Base-by-base conservation (phyloP, 2,113 vertebrate species). In the Plecturocebus donacophilus region DNA sequence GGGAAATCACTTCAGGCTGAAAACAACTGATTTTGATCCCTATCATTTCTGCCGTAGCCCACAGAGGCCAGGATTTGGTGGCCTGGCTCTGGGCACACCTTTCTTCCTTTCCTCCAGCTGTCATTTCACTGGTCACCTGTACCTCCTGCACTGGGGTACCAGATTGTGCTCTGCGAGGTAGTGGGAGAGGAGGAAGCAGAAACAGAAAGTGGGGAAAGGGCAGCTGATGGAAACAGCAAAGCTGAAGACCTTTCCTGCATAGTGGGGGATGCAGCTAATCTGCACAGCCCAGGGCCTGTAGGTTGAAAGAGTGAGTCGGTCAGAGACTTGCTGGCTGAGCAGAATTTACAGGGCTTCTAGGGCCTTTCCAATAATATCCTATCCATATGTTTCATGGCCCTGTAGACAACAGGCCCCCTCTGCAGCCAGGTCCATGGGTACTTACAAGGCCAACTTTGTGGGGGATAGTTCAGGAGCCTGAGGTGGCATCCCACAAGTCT, bases 201-300 rank as follows among this genome's bases (percentile, higher is more conserved):
- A 76, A 40, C 38, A 64, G 30, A 77, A 70, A 47, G 1, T 10
- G 20, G 2, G 40, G 10, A 21, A 3, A 35, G 42, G 7, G 2
- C 2, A 0, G 45, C 6, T 2, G 7, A 1, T 10, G 40, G 30
- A 80, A 38, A 49, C 0, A 35, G 47, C 38, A 68, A 80, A 40
- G 77, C 27, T 49, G 47, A 47, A 75, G 30, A 19, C 11, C 32
- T 80, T 7, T 40, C 3, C 42, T 12, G 12, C 52, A 13, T 2
- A 27, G 32, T 20, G 14, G 30, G 16, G 47, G 9, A 30, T 30
- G 21, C 17, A 23, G 45, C 11, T 25, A 5, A 17, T 14, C 32
- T 25, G 14, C 4, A 11, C 3, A 52, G 68, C 47, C 45, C 17
- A 8, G 27, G 40, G 32, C 3, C 8, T 27, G 6, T 17, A 30